phyloP scores from a whole-genome alignment of 2,797 vertebrate genomes.

The Philypnodon macrostomus region DNA sequence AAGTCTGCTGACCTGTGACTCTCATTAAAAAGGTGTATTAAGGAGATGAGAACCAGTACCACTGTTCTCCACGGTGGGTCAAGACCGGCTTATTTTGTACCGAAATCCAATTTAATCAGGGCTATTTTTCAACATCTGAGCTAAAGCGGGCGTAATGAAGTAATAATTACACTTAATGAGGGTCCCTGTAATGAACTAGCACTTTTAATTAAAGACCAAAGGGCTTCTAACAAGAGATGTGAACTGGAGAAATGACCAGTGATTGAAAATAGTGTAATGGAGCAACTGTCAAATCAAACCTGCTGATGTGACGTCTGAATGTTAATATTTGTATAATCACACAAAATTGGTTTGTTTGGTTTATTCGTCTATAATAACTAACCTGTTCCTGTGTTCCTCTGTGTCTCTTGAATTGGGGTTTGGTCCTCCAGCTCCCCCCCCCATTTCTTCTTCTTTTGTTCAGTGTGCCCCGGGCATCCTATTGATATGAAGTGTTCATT shows the following conservation, averaged over 20 bases:
- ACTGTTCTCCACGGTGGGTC: background rate
- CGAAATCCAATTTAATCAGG: background rate
- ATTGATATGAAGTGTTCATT: too few relatives aligned
- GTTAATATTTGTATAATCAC: too few relatives aligned
- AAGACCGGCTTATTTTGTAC: slow-evolving; percentile 1
- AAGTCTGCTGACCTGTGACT: slow-evolving; percentile 19
- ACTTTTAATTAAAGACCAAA: slow-evolving; percentile 11
- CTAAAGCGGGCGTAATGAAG: slow-evolving; percentile 5
- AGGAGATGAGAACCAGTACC: slow-evolving; percentile 9
- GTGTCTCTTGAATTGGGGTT: too few relatives aligned
- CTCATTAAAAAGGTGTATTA: slow-evolving; percentile 39
- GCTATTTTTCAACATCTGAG: slow-evolving; percentile 3
- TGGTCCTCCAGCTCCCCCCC: too few relatives aligned
- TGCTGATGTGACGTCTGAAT: too few relatives aligned
- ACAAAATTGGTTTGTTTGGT: too few relatives aligned
- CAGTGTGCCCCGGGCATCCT: too few relatives aligned
- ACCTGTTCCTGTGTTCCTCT: too few relatives aligned
- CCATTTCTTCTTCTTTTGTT: too few relatives aligned
- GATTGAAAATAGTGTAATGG: background rate
- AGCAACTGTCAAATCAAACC: background rate
- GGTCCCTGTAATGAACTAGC: background rate
- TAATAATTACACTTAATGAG: slow-evolving; percentile 17
- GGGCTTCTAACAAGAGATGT: background rate
- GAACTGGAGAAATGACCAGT: background rate
- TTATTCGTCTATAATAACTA: too few relatives aligned